Conservation (phyloP, 2,888 invertebrate genomes). For the Megalurothrips usitatus region DNA sequence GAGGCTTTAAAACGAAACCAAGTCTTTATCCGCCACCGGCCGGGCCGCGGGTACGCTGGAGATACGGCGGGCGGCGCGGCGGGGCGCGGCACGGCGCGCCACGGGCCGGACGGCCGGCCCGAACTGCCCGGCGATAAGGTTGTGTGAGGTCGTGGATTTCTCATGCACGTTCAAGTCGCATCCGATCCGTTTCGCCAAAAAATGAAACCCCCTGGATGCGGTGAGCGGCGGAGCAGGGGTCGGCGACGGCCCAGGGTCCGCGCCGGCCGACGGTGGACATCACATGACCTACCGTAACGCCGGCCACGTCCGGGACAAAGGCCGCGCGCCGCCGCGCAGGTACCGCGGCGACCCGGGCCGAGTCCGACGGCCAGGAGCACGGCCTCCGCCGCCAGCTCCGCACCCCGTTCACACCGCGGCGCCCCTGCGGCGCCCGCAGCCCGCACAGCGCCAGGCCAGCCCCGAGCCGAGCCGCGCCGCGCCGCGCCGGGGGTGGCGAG, state of each 20-base stretch:
- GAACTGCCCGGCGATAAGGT: slow-evolving; percentile 17
- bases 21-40: too few relatives aligned
- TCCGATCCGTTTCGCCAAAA: background rate
- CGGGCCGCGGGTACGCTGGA: background rate
- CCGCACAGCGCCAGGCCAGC: background rate
- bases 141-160: background rate
- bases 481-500: background rate
- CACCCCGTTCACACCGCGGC: too few relatives aligned
- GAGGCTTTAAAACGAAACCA: too few relatives aligned
- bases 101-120: background rate
- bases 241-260: background rate
- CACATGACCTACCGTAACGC: background rate
- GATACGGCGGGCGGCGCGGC: background rate
- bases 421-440: background rate
- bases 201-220: too few relatives aligned
- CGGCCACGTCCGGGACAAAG: background rate
- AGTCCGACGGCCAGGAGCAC: too few relatives aligned
- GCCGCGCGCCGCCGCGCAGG: background rate
- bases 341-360: background rate
- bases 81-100: background rate
- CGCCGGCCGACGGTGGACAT: background rate
- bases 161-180: background rate
- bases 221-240: background rate
- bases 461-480: background rate
- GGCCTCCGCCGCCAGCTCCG: too few relatives aligned